A percentile compares a stretch with the other conserved stretches of the same genome.
Evolutionary conservation across 2,113 vertebrate species (phyloP).

Genomic region (Pachycephala philippinensis): DNA sequence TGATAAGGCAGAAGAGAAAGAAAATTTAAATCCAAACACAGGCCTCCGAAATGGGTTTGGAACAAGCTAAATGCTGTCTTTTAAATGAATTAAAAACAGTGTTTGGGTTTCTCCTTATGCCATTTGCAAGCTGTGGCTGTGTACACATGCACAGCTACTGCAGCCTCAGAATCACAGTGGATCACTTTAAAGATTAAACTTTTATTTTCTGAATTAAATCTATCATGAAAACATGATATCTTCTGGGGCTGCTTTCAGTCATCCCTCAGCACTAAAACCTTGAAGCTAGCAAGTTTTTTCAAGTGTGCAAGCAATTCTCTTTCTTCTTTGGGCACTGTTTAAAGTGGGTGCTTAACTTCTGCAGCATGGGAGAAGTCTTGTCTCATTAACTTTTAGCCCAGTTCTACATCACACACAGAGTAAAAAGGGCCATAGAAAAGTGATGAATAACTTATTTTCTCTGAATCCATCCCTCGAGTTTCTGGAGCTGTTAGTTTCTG

Average conservation of each 20-base stretch:
- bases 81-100: background rate
- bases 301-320: background rate
- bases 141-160: background rate
- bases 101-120: background rate
- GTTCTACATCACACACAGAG: background rate
- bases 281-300: background rate
- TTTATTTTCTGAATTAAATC: background rate
- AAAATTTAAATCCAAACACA: background rate
- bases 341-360: background rate
- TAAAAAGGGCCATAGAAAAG: background rate
- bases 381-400: background rate
- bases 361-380: background rate
- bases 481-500: background rate
- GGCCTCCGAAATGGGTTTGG: background rate
- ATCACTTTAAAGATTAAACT: background rate
- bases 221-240: background rate
- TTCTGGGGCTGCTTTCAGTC: background rate
- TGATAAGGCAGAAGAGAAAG: background rate
- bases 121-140: background rate
- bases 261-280: background rate
- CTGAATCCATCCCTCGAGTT: background rate
- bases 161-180: background rate
- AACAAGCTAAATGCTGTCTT: background rate
- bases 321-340: background rate
- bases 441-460: background rate